Percentiles rank a stretch among this genome's conserved stretches.
Evolutionary conservation across 2,888 invertebrate species (phyloP).

Genomic region (Epirrita christyi): DNA sequence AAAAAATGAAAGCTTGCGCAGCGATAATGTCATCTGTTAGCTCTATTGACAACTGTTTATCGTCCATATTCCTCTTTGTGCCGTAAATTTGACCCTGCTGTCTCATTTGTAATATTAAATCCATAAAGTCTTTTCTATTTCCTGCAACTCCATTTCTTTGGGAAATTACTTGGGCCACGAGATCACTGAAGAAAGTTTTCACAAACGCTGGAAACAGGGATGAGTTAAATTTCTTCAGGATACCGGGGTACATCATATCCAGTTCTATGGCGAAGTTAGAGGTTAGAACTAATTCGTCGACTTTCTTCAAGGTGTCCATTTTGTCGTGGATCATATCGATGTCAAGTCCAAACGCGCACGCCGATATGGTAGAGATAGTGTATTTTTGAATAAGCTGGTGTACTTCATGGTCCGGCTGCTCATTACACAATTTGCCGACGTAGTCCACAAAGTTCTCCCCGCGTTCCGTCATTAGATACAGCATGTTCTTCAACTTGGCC

Average conservation of each 20-base stretch:
- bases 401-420: conserved; percentile 45
- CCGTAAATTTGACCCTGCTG: conserved; percentile 26
- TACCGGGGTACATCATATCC: conserved; percentile 56
- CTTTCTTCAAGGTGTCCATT: conserved; percentile 27
- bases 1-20: conserved; percentile 71
- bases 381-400: conserved; percentile 48
- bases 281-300: conserved; percentile 39
- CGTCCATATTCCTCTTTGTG: not conserved
- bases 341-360: conserved; percentile 56
- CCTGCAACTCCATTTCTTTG: conserved; percentile 51
- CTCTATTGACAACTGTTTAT: not conserved
- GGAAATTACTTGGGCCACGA: not conserved
- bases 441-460: conserved; percentile 48
- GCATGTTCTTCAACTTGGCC: conserved; percentile 65
- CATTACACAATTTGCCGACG: not conserved
- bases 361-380: conserved; percentile 52
- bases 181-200: not conserved
- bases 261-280: conserved; percentile 41
- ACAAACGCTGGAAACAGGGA: conserved; percentile 28
- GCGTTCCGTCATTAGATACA: conserved; percentile 51
- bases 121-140: conserved; percentile 59
- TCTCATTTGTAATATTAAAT: conserved; percentile 45
- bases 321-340: conserved; percentile 44
- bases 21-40: conserved; percentile 56
- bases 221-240: conserved; percentile 38